Percentiles rank a stretch among this genome's conserved stretches.
Conservation (phyloP, 2,888 invertebrate species). For the Ophonus ardosiacus region DNA sequence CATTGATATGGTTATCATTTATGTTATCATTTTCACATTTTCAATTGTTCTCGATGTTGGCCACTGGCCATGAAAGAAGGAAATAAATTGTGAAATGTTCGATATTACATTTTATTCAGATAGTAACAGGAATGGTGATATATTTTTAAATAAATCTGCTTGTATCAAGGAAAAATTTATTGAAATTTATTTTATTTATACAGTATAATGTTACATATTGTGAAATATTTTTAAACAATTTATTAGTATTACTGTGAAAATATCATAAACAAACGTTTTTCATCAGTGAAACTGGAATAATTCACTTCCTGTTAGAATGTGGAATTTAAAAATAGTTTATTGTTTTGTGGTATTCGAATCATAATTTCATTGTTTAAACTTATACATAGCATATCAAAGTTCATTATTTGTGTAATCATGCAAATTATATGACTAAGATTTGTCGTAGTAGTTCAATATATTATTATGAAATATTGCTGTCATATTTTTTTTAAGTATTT, state of each 20-base stretch:
- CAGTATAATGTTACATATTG: no score
- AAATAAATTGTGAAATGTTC: background rate
- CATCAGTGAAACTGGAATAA: no score
- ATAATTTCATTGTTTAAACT: no score
- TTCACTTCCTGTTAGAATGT: no score
- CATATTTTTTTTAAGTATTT: background rate
- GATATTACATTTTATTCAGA: background rate
- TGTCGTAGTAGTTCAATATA: background rate
- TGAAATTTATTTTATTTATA: background rate
- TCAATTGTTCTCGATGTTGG: conserved; percentile 3
- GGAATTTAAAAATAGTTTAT: no score
- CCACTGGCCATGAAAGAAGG: background rate
- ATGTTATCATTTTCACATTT: conserved; percentile 18
- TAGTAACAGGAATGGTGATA: background rate
- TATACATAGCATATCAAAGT: background rate
- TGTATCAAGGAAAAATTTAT: background rate
- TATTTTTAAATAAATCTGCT: background rate
- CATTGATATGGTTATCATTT: background rate
- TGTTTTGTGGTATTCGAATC: no score
- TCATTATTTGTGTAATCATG: background rate
- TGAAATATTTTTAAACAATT: no score
- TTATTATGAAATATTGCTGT: background rate
- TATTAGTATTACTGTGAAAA: no score
- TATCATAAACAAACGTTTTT: no score
- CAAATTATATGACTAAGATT: background rate